Percentiles rank a stretch among this genome's conserved stretches.
phyloP scores from a whole-genome alignment of 2,797 vertebrate species.

The Odontamblyopus lacepedii region DNA sequence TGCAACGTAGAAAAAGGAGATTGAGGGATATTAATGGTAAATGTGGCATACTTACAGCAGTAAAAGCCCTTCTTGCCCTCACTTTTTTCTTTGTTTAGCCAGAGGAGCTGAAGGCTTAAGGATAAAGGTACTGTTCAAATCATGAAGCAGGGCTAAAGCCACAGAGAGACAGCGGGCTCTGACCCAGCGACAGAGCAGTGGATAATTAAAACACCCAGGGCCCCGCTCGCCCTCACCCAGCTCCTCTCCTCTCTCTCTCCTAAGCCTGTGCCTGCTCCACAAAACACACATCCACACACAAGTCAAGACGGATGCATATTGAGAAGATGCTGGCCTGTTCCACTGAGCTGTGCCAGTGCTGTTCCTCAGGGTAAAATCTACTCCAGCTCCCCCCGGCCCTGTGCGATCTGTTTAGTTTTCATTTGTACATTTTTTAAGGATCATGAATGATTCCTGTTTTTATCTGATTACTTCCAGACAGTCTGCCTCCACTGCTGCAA shows the following conservation, averaged over 20 bases:
- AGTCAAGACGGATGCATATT: slow-evolving; percentile 58
- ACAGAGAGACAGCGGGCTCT: slow-evolving; percentile 76
- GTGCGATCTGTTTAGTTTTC: slow-evolving; percentile 72
- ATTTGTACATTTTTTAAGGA: slow-evolving; percentile 75
- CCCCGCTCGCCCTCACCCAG: slow-evolving; percentile 79
- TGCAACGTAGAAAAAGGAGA: slow-evolving; percentile 73
- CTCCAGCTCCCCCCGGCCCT: slow-evolving; percentile 65
- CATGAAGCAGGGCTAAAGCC: slow-evolving; percentile 81
- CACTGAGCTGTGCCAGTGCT: slow-evolving; percentile 48
- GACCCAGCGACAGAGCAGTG: slow-evolving; percentile 75
- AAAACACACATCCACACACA: slow-evolving; percentile 58
- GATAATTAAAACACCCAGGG: slow-evolving; percentile 86
- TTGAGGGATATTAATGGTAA: slow-evolving; percentile 83
- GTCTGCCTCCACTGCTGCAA: slow-evolving; percentile 74
- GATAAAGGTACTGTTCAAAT: slow-evolving; percentile 83
- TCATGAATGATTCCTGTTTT: slow-evolving; percentile 76
- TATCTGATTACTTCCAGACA: slow-evolving; percentile 80
- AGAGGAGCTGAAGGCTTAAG: slow-evolving; percentile 83
- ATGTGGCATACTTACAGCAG: slow-evolving; percentile 77
- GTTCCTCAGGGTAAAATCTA: slow-evolving; percentile 71
- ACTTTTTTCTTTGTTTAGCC: slow-evolving; percentile 83
- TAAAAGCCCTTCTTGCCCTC: slow-evolving; percentile 76
- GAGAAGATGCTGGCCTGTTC: slow-evolving; percentile 60
- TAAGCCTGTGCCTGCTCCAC: slow-evolving; percentile 38
- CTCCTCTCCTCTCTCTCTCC: slow-evolving; percentile 55